Evolutionary conservation across 1,140 invertebrate genomes (phyloP).

Genomic region (Camponotus vicinus): DNA sequence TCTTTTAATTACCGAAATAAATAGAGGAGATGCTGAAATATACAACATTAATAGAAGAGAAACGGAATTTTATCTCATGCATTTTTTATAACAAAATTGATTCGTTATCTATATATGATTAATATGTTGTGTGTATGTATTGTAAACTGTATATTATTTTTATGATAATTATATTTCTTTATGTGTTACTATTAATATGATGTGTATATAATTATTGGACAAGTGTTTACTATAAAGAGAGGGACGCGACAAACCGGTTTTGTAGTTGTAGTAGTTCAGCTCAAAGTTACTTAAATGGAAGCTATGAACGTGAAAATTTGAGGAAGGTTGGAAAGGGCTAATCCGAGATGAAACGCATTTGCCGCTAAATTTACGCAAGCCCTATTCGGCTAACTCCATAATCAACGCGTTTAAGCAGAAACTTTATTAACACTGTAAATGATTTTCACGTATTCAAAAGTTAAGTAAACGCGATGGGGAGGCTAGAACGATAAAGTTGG

Average conservation of each 20-base stretch:
- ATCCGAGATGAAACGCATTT: constrained; percentile 38
- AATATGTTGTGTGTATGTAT: not conserved
- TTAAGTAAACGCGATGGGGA: constrained; percentile 39
- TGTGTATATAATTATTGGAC: too few relatives aligned
- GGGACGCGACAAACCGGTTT: not conserved
- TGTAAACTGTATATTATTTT: not conserved
- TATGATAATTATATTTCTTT: not conserved
- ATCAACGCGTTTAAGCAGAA: constrained; percentile 30
- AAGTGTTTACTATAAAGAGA: too few relatives aligned
- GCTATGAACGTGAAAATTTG: constrained; percentile 12
- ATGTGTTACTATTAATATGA: too few relatives aligned
- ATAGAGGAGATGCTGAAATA: not conserved
- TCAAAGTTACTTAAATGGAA: constrained; percentile 1
- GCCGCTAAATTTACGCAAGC: constrained; percentile 36
- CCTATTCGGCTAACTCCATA: constrained; percentile 35
- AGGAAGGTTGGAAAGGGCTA: not conserved
- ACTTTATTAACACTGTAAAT: constrained; percentile 52
- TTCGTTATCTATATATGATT: not conserved
- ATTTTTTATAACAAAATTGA: constrained; percentile 6
- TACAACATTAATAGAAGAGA: not conserved
- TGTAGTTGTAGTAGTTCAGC: not conserved
- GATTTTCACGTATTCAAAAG: constrained; percentile 52
- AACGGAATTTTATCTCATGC: not conserved
- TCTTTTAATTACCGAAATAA: not conserved
- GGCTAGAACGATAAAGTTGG: constrained; percentile 7